Evolutionary conservation across 2,888 invertebrate genomes (phyloP), one percentile per base, ranked within the genome.

Genomic region (Pogonocherus hispidulus): DNA sequence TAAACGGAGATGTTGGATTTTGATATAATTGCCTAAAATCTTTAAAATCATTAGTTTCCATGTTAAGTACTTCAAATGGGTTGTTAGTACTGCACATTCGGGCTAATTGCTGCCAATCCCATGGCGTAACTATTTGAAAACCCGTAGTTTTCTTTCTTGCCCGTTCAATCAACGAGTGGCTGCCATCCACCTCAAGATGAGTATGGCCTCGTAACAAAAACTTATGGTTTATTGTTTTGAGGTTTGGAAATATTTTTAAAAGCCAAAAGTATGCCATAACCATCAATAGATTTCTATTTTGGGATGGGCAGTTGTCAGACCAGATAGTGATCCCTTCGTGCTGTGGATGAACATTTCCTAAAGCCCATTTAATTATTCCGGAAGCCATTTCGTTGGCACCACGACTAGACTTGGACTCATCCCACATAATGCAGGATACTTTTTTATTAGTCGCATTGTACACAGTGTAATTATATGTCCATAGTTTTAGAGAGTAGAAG

Each of bases 281-380:
- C 35, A 60, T 63, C 11, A 37, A 19, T 41, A 66, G 22, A 32
- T 75, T 75, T 8, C 73, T 52, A 60, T 73, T 75, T 51, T 72
- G 72, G 11, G 67, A 63, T 27, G 63, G 63, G 20, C 75, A 75
- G 44, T 74, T 73, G 60, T 73, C 72, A 18, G 64, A 66, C 74
- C 74, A 74, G 14, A 74, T 67, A 20, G 64, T 71, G 9, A 72
- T 35, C 18, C n/a, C 22, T 46, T 22, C 14, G 20, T 4, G 56
- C 65, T 65, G 20, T 68, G 60, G 16, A 46, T 37, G 49, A 56
- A 59, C 19, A 46, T 46, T 46, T 19, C 8, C 16, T 18, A 18
- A 46, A 8, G 23, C 20, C 37, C 54, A 65, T 18, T 60, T 55
- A n/a, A 62, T 51, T 32, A 49, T 14, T 4, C 49, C 27, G 16